These are phyloP conservation scores for Archips crataeganus DNA, from an alignment of 2,888 invertebrate genomes.

Conservation along the genomic window DNA sequence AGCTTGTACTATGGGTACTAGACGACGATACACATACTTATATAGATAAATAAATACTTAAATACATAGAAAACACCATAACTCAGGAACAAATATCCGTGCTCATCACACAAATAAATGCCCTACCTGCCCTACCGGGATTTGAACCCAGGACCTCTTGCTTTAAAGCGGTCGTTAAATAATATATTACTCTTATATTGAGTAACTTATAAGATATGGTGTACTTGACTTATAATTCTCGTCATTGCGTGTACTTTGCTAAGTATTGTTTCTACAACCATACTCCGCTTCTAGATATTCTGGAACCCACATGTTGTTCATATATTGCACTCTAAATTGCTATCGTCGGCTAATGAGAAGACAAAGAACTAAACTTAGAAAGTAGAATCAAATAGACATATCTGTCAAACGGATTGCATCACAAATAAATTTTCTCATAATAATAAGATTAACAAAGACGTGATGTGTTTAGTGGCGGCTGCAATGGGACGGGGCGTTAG, in stretches of 20 bases:
- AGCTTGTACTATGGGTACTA: too few species aligned
- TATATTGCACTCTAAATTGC: conserved; percentile 5
- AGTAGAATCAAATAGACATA: conserved; percentile 46
- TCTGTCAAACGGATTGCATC: conserved; percentile 75
- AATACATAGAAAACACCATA: too few species aligned
- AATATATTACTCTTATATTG: too few species aligned
- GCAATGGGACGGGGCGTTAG: conserved; percentile 79
- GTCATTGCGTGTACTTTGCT: neutral
- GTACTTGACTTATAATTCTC: neutral
- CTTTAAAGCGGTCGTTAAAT: too few species aligned
- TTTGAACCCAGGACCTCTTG: too few species aligned
- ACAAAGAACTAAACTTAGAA: conserved; percentile 27
- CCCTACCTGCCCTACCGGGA: too few species aligned
- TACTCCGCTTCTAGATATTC: neutral
- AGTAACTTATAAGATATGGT: too few species aligned
- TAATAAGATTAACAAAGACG: conserved; percentile 82
- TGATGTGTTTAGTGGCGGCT: conserved; percentile 64
- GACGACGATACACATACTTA: too few species aligned
- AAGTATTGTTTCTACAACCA: conserved; percentile 9
- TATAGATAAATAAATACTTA: too few species aligned
- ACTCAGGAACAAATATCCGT: too few species aligned
- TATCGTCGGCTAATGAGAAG: conserved; percentile 25
- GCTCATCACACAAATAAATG: too few species aligned
- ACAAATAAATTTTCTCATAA: conserved; percentile 80
- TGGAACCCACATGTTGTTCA: neutral